A percentile compares a stretch with the other conserved stretches of the same genome.
phyloP scores from a whole-genome alignment of 92 coral and sea anemone genomes.

The Palythoa caribaeorum region DNA sequence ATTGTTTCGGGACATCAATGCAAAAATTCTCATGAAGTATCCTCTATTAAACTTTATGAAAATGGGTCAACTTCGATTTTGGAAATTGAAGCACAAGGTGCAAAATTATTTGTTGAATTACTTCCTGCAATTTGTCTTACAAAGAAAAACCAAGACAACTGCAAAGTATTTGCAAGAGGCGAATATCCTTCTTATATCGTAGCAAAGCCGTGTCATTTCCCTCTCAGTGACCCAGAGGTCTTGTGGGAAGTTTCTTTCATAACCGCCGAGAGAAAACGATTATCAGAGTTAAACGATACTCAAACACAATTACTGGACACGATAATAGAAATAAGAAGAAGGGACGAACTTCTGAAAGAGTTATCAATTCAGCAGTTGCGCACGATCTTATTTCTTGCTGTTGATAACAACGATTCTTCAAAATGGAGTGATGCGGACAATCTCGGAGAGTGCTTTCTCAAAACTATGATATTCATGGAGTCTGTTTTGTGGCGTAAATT shows the following conservation, averaged over 20 bases:
- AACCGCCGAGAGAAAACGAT: slow-evolving; percentile 78
- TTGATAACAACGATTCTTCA: slow-evolving; percentile 68
- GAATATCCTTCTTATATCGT: slow-evolving; percentile 79
- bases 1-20: slow-evolving; percentile 68
- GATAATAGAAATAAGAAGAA: slow-evolving; percentile 80
- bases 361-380: slow-evolving; percentile 82
- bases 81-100: slow-evolving; percentile 70
- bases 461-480: slow-evolving; percentile 71
- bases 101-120: slow-evolving; percentile 73
- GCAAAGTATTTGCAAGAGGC: slow-evolving; percentile 68
- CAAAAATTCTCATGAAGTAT: slow-evolving; percentile 68
- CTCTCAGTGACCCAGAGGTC: slow-evolving; percentile 89
- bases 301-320: slow-evolving; percentile 74
- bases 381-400: slow-evolving; percentile 70
- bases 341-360: slow-evolving; percentile 75
- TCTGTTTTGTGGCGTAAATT: slow-evolving; percentile 66
- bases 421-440: slow-evolving; percentile 71
- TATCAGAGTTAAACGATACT: slow-evolving; percentile 63
- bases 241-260: slow-evolving; percentile 89
- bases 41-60: slow-evolving; percentile 69
- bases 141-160: slow-evolving; percentile 62
- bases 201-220: slow-evolving; percentile 76
- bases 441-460: slow-evolving; percentile 82
- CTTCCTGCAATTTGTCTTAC: slow-evolving; percentile 84
- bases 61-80: slow-evolving; percentile 87